Evolutionary conservation across 35 echinoderm and acorn worm genomes (phyloP), one percentile per base, ranked within the genome.

Genomic region (Stichopus chloronotus): DNA sequence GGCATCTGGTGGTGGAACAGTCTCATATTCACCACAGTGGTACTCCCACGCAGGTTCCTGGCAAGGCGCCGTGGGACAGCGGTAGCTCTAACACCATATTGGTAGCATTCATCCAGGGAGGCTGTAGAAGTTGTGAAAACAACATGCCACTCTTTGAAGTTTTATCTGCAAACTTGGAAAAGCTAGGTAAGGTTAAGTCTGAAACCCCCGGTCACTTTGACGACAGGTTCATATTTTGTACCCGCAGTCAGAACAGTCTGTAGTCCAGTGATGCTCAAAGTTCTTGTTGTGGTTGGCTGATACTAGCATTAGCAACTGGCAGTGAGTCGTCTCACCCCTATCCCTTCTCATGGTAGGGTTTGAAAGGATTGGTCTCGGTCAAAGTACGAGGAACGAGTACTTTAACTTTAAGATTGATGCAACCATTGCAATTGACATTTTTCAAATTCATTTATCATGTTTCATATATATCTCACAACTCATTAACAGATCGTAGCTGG

Each of bases 41-140:
- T 55, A 17, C 52, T 23, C 20, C 30, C 0, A 72, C 0, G 55
- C 84, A n/a, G 58, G 25, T 54, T 56, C 77, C 60, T 25, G 59
- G 17, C 5, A 25, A 78, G 43, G 84, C 57, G 13, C 61, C 87
- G 4, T 94, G 88, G 82, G 84, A 89, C 43, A 74, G 65, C 13
- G 83, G 91, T 57, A 79, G 59, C 17, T 25, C 92, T 68, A 30
- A 52, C 11, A 96, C 95, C 14, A 92, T 43, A 5, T 68, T 96
- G 20, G 94, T 97, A 19, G 81, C 93, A 25, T 97, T 97, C 76
- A 92, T 97, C 59, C 94, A 95, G 72, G 92, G 76, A 54, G 69
- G 83, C 25, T 97, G 96, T 74, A 85, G 94, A n/a, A 97, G 89
- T 78, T 97, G 96, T 87, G 59, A 72, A 5, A 81, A 92, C 43